Conservation (phyloP, 2,797 vertebrate genomes). For the Sebastes minor region DNA sequence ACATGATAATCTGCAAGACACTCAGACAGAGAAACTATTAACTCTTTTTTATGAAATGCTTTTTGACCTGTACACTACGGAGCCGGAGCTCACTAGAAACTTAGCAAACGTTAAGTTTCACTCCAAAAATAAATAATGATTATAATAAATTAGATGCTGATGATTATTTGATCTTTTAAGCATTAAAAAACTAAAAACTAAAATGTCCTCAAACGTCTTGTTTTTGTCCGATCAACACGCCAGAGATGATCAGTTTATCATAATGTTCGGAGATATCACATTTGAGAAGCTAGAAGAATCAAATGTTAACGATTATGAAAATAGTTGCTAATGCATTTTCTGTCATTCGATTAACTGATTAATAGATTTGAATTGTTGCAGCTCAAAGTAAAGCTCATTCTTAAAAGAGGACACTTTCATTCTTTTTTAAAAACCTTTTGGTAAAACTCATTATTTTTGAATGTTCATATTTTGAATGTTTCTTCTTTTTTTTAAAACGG, state of each 20-base stretch:
- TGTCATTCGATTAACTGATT: too few relatives aligned
- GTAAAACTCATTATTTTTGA: background rate
- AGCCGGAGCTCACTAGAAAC: background rate
- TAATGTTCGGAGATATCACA: too few relatives aligned
- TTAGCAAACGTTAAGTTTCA: background rate
- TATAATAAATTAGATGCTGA: background rate
- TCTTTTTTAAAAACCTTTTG: background rate
- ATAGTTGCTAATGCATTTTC: background rate
- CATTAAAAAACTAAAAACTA: background rate
- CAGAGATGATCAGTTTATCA: background rate
- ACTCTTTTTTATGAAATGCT: background rate
- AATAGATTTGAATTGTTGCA: background rate
- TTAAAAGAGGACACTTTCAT: background rate
- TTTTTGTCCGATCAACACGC: background rate
- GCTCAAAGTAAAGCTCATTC: background rate
- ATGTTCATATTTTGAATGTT: background rate
- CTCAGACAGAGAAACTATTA: background rate
- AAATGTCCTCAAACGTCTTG: background rate
- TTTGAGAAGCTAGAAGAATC: background rate
- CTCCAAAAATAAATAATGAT: background rate
- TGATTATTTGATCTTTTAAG: background rate
- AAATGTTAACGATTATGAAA: background rate
- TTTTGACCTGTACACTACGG: background rate
- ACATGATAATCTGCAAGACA: background rate
- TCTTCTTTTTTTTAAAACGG: background rate